Evolutionary conservation across 2,113 vertebrate genomes (phyloP).

Genomic region (Brachirus orientalis): DNA sequence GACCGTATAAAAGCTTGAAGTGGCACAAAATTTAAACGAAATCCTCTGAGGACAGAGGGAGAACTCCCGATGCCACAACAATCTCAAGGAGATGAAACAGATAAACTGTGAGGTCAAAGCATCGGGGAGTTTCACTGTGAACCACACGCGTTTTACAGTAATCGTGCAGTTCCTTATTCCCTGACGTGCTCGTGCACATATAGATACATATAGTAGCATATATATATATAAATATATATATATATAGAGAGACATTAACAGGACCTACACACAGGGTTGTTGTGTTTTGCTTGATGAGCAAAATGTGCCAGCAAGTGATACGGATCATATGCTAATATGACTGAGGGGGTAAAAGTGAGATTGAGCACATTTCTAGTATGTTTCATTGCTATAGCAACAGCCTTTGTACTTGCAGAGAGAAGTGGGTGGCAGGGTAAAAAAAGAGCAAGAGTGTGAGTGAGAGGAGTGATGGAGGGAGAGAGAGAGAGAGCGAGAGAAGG

Average conservation of each 20-base stretch:
- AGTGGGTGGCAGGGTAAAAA: conserved; percentile 70
- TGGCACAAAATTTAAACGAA: conserved; percentile 25
- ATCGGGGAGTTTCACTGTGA: conserved; percentile 35
- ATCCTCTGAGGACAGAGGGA: conserved; percentile 2
- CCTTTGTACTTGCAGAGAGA: conserved; percentile 65
- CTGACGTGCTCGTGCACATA: conserved; percentile 5
- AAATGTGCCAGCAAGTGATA: conserved; percentile 24
- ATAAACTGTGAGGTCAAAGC: conserved; percentile 46
- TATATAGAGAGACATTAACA: background rate
- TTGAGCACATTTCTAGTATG: conserved; percentile 67
- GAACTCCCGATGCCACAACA: conserved; percentile 30
- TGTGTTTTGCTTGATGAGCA: conserved; percentile 22
- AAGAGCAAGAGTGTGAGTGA: conserved; percentile 29
- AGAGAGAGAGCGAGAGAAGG: conserved; percentile 34
- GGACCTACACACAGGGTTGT: conserved; percentile 9
- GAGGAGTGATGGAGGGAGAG: conserved; percentile 52
- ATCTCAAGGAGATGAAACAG: conserved; percentile 31
- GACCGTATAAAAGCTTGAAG: conserved; percentile 62
- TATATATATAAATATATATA: background rate
- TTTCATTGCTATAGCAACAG: conserved; percentile 80
- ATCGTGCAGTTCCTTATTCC: conserved; percentile 20
- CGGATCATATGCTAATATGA: conserved; percentile 53
- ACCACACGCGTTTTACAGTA: conserved; percentile 49
- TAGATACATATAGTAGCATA: background rate
- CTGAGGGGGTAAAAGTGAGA: conserved; percentile 60